Base-by-base conservation (phyloP, 2,888 invertebrate genomes). In the Litoditis marina region DNA sequence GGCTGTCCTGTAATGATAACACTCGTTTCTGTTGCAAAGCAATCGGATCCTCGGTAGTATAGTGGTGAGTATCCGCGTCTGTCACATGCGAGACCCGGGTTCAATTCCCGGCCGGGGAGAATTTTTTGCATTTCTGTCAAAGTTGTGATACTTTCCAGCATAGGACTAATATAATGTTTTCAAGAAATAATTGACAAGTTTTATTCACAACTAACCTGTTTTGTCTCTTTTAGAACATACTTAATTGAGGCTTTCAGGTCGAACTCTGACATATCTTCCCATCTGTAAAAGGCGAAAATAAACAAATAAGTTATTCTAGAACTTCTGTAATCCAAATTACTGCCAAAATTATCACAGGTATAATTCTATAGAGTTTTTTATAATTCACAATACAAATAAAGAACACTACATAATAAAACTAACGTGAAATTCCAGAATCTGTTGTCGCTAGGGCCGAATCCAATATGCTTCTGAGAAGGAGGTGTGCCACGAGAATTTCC, bases 221-320 rank as follows among this genome's bases (percentile, higher is more conserved):
- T 86, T 0, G 90, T 89, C 3, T 69, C 74, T 2, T 85, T 81
- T 42, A 88, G 83, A 25, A 89, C 85, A 77, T 90, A 89, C 81
- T 92, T 89, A 61, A 94, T 88, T 70, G 87, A 89, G 0, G 92
- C 90, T 13, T 94, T 92, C 58, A 94, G 82, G 84, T 95, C 94
- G 80, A 89, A 88, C 36, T 88, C 84, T 0, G 90, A 92, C 85
- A 92, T 91, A 84, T 94, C 91, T 77, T 93, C 90, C 87, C 90
- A 94, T 76, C 91, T 92, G 82, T 54, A 82, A 78, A 5, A 7
- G 1, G 25, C 22, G 4, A n/a, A 13, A 39, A n/a, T 39, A 39
- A 3, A 25, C 49, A 13, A 39, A 13, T 39, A n/a, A n/a, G n/a
- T n/a, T n/a, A n/a, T n/a, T n/a, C n/a, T n/a, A n/a, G n/a, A n/a